A percentile compares a stretch with the other conserved stretches of the same genome.
These are phyloP conservation scores for Megathymus violae DNA, from an alignment of 1,140 invertebrate species.

Conservation along the genomic window DNA sequence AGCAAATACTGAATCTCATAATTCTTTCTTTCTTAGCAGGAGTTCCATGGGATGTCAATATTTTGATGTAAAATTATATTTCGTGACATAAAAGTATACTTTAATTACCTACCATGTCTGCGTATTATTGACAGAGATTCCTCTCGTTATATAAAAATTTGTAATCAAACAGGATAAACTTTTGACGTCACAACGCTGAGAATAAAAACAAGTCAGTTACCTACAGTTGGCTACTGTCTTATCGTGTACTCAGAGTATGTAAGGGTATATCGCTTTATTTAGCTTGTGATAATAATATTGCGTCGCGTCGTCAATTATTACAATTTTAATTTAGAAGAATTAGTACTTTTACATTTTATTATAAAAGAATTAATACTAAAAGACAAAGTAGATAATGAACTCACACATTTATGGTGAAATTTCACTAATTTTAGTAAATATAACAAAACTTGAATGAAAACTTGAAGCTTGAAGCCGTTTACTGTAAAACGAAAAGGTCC, in stretches of 20 bases:
- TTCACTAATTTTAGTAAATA: background rate
- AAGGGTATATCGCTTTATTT: background rate
- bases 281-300: slow-evolving; percentile 1
- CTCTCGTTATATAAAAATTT: slow-evolving; percentile 6
- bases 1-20: too few species aligned
- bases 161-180: slow-evolving; percentile 19
- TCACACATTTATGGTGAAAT: too few species aligned
- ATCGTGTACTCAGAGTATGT: slow-evolving; percentile 4
- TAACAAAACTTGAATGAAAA: slow-evolving; percentile 2
- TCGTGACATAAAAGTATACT: too few species aligned
- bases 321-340: too few species aligned
- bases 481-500: background rate
- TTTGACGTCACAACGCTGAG: slow-evolving; percentile 11
- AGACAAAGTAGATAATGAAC: too few species aligned
- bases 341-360: too few species aligned
- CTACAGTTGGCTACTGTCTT: slow-evolving; percentile 13
- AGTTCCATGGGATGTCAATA: too few species aligned
- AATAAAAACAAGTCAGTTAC: slow-evolving; percentile 16
- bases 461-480: background rate
- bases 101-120: too few species aligned
- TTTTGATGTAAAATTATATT: too few species aligned
- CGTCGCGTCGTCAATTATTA: too few species aligned
- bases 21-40: too few species aligned
- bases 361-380: too few species aligned
- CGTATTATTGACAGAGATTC: background rate